Evolutionary conservation across 2,797 vertebrate genomes (phyloP), one percentile per base, ranked within the genome.

Genomic region (Perdix hodgsoniae): DNA sequence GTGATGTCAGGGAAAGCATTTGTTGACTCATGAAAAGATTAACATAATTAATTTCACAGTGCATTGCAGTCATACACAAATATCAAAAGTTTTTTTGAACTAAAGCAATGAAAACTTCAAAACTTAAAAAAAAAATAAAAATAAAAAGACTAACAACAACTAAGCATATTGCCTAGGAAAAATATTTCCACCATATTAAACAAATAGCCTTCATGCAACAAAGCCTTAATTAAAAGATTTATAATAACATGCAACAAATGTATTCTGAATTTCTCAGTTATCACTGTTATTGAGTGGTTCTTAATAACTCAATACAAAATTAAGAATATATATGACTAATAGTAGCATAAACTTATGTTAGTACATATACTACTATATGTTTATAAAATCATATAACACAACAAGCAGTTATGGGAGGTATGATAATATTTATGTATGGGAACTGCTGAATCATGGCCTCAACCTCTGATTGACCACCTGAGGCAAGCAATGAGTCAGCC

Each of bases 171-270:
- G 22, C 37, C 39, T 75, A 40, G 44, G n/a, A 27, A 72, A 88
- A 92, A 95, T 90, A 96, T 93, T 95, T 95, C 52, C 65, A 96
- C 74, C 61, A 83, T 39, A 76, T 89, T 88, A 96, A 90, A 95
- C 63, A 94, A 93, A 96, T 85, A 96, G 40, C 50, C n/a, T 70
- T 95, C 97, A 95, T 91, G 50, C 50, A 52, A 52, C 15, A 9
- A 52, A 52, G 50, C 14, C 27, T 29, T 52, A 29, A 52, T 52
- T 94, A 88, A 97, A 94, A 96, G 76, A 93, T 31, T 88, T 84
- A 82, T 66, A 56, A 75, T 40, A 31, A 31, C 29, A 95, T 61
- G 39, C 73, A 82, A 94, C 52, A 66, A 95, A 85, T 3, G 2
- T 35, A 72, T 91, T 96, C 56, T 83, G 66, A 60, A 83, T 87